These are phyloP conservation scores for Pholis gunnellus DNA, from an alignment of 2,113 vertebrate genomes.

Conservation along the genomic window DNA sequence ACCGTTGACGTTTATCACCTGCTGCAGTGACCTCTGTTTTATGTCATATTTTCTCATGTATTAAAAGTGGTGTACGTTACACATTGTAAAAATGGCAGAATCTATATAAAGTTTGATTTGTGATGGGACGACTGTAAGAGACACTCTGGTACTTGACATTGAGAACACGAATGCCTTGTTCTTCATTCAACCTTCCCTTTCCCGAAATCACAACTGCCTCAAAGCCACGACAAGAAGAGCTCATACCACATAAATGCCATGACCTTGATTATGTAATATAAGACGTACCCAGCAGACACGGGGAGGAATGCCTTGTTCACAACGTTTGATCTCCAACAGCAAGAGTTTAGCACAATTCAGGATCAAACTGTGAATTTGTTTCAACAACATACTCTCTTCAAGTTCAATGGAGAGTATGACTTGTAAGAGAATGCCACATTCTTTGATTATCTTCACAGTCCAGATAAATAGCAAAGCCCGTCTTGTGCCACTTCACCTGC, in stretches of 20 bases:
- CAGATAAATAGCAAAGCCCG: conserved; percentile 1
- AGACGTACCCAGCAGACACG: conserved; percentile 54
- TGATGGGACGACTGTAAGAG: conserved; percentile 26
- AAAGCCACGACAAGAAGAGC: conserved; percentile 49
- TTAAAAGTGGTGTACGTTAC: background rate
- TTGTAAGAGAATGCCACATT: background rate
- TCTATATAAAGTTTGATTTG: background rate
- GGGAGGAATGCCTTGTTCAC: conserved; percentile 56
- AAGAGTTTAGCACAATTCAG: conserved; percentile 7
- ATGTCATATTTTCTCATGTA: conserved; percentile 12
- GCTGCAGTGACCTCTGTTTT: conserved; percentile 17
- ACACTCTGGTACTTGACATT: conserved; percentile 52
- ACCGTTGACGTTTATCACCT: conserved; percentile 21
- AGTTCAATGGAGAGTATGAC: conserved; percentile 27
- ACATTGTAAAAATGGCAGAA: conserved; percentile 30
- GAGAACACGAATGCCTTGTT: conserved; percentile 39
- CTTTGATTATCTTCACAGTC: conserved; percentile 10
- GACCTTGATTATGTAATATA: conserved; percentile 74
- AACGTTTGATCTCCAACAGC: conserved; percentile 35
- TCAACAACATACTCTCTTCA: conserved; percentile 1
- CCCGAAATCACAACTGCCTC: conserved; percentile 49
- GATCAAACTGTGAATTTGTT: conserved; percentile 36
- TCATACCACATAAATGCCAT: conserved; percentile 59
- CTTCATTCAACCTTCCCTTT: conserved; percentile 62
- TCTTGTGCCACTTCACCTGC: conserved; percentile 17